Evolutionary conservation across 2,888 invertebrate species (phyloP).

Genomic region (Mesorhabditis belari): DNA sequence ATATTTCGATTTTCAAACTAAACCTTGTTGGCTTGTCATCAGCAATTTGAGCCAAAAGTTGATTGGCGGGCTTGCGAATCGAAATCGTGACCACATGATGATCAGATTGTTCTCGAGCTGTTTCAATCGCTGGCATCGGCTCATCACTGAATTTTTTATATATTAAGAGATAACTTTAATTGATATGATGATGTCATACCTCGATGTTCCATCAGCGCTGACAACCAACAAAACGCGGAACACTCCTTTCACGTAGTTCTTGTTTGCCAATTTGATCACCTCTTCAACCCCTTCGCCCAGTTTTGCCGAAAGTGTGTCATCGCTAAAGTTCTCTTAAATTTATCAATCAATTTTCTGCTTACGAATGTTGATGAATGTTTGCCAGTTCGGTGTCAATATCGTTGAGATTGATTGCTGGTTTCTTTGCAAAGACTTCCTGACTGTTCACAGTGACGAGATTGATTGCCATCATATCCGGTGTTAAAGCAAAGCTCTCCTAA

Average conservation of each 20-base stretch:
- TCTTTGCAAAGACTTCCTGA: constrained; percentile 23
- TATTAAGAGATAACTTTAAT: not conserved
- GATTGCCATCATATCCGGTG: constrained; percentile 21
- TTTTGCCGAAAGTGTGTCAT: constrained; percentile 36
- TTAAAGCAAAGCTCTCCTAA: constrained; percentile 13
- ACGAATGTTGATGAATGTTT: constrained; percentile 7
- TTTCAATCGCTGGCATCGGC: constrained; percentile 34
- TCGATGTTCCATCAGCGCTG: constrained; percentile 42
- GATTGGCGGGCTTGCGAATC: constrained; percentile 31
- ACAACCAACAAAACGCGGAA: constrained; percentile 34
- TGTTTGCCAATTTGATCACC: constrained; percentile 30
- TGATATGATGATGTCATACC: constrained; percentile 9
- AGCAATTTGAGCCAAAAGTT: constrained; percentile 30
- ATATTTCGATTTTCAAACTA: not conserved
- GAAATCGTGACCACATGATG: constrained; percentile 38
- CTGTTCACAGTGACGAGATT: constrained; percentile 43
- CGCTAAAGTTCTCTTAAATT: constrained; percentile 12
- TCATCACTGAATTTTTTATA: constrained; percentile 19
- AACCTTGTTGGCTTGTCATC: constrained; percentile 27
- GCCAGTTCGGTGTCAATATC: constrained; percentile 13
- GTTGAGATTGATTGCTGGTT: constrained; percentile 8
- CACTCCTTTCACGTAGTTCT: constrained; percentile 35
- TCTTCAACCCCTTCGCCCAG: constrained; percentile 38
- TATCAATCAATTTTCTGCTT: constrained; percentile 4
- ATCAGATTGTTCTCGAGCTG: constrained; percentile 25